Conservation (phyloP, 2,888 invertebrate genomes). For the Thyatira batis region DNA sequence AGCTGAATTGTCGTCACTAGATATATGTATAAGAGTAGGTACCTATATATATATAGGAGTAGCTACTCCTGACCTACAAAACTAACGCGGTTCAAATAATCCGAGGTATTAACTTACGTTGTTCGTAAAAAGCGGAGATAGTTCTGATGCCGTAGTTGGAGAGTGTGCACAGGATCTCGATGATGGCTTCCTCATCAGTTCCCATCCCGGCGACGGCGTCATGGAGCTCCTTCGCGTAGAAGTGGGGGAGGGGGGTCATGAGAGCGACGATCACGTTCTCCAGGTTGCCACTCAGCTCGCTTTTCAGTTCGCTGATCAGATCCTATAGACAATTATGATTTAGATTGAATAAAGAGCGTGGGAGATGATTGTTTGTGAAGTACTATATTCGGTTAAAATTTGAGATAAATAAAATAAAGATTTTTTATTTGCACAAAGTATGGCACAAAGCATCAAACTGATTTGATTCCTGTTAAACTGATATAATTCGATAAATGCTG, state of each 20-base stretch:
- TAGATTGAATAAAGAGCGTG: not conserved
- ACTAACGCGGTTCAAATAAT: too few species aligned
- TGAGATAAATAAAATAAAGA: too few species aligned
- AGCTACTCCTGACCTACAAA: too few species aligned
- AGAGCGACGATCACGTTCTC: conserved; percentile 95
- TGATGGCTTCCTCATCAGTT: conserved; percentile 94
- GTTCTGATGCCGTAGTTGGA: conserved; percentile 95
- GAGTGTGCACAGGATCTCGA: conserved; percentile 95
- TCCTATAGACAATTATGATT: conserved; percentile 68
- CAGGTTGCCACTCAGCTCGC: conserved; percentile 93
- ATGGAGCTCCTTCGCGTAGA: conserved; percentile 94
- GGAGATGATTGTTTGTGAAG: not conserved
- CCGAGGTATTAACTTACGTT: conserved; percentile 84
- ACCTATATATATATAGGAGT: too few species aligned
- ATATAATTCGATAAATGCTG: too few species aligned
- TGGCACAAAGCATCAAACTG: too few species aligned
- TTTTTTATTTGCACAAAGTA: too few species aligned
- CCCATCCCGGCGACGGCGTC: conserved; percentile 93
- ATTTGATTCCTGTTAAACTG: too few species aligned
- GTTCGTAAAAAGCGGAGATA: conserved; percentile 92
- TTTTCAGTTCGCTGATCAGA: conserved; percentile 91
- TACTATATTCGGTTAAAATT: too few species aligned
- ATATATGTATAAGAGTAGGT: too few species aligned
- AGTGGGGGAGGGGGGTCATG: conserved; percentile 94
- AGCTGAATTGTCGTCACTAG: too few species aligned